Evolutionary conservation across 2,888 invertebrate species (phyloP).

Genomic region (Lobophora halterata): DNA sequence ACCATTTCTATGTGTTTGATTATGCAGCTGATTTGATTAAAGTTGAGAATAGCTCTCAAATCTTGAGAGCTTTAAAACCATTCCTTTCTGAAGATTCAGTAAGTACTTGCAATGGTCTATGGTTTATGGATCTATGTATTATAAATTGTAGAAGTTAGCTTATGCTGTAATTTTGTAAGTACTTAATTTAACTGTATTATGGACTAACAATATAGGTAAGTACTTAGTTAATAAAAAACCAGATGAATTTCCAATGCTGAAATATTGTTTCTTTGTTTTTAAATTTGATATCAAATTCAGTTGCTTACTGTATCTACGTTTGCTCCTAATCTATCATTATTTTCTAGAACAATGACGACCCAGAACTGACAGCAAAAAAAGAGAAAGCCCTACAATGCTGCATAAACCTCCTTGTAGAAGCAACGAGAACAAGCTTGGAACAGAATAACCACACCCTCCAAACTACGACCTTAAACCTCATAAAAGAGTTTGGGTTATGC

Average conservation of each 20-base stretch:
- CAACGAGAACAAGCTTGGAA: conserved; percentile 72
- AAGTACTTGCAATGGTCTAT: conserved; percentile 9
- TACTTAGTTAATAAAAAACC: no score
- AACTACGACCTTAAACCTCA: conserved; percentile 73
- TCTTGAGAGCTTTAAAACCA: conserved; percentile 54
- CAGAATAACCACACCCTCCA: conserved; percentile 76
- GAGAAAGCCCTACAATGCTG: conserved; percentile 55
- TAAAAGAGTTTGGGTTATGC: conserved; percentile 73
- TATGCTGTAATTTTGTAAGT: no score
- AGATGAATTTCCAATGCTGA: no score
- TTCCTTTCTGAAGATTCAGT: conserved; percentile 38
- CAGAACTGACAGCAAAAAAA: conserved; percentile 50
- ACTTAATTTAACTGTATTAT: no score
- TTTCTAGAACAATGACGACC: conserved; percentile 38
- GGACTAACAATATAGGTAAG: no score
- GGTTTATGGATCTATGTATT: no score
- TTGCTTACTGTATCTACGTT: no score
- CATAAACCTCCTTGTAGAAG: conserved; percentile 66
- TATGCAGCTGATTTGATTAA: conserved; percentile 51
- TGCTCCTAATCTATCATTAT: neutral
- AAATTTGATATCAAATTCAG: no score
- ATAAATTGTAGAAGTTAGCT: no score
- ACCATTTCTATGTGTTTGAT: conserved; percentile 65
- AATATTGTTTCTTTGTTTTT: no score
- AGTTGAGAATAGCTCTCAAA: conserved; percentile 50